These are phyloP conservation scores for Tamandua tetradactyla DNA, from an alignment of 2,797 vertebrate genomes.

Conservation along the genomic window DNA sequence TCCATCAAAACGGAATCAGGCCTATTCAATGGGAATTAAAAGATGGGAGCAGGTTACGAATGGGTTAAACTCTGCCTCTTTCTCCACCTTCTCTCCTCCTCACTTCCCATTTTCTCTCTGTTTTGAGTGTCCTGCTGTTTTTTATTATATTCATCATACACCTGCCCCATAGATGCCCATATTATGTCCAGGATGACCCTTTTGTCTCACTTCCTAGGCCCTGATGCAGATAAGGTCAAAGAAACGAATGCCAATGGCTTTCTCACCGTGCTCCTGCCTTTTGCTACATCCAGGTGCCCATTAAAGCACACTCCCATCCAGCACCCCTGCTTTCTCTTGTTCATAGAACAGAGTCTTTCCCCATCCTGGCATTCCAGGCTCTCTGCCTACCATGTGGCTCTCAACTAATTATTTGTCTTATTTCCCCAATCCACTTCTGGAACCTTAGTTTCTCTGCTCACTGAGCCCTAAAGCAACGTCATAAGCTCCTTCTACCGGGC, in stretches of 20 bases:
- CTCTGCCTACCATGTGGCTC: background rate
- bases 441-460: background rate
- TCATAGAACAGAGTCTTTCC: background rate
- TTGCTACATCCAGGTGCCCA: background rate
- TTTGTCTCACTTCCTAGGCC: background rate
- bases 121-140: constrained; percentile 10
- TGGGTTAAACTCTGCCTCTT: constrained; percentile 79
- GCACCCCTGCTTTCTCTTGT: background rate
- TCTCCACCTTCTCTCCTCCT: background rate
- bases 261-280: background rate
- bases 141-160: background rate
- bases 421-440: background rate
- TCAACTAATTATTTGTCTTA: background rate
- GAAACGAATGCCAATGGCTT: background rate
- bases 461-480: background rate
- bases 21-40: constrained; percentile 85
- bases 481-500: constrained; percentile 11
- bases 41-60: constrained; percentile 71
- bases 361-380: background rate
- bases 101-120: background rate
- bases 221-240: background rate
- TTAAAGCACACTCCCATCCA: background rate
- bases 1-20: constrained; percentile 85
- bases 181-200: background rate
- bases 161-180: background rate